phyloP scores from a whole-genome alignment of 2,113 vertebrate species.

The Burhinus oedicnemus region DNA sequence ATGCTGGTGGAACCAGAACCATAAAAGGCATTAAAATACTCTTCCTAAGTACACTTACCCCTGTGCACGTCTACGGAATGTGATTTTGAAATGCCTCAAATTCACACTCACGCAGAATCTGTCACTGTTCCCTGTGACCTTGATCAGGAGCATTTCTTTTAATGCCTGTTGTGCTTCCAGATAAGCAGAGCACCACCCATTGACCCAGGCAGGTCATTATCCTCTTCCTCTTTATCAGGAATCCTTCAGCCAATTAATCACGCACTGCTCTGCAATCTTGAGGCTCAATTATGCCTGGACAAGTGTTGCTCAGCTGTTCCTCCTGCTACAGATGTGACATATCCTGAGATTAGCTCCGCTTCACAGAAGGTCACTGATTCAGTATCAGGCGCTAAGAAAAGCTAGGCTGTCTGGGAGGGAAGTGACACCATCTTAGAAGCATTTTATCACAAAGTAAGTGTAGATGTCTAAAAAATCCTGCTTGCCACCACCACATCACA shows the following conservation, averaged over 20 bases:
- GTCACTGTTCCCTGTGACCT: conserved; percentile 56
- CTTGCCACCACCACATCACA: conserved; percentile 54
- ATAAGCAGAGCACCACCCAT: conserved; percentile 44
- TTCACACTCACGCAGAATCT: conserved; percentile 39
- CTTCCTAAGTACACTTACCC: not conserved
- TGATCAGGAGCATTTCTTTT: conserved; percentile 62
- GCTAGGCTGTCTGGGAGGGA: conserved; percentile 59
- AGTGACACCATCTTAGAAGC: conserved; percentile 70
- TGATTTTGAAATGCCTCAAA: conserved; percentile 62
- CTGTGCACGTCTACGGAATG: conserved; percentile 14
- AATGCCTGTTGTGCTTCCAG: conserved; percentile 38
- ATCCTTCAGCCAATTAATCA: conserved; percentile 64
- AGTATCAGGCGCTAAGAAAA: conserved; percentile 65
- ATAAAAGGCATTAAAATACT: conserved; percentile 39
- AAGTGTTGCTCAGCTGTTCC: conserved; percentile 65
- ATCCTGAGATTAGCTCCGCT: conserved; percentile 60
- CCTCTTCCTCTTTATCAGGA: conserved; percentile 53
- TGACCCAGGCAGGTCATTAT: conserved; percentile 35
- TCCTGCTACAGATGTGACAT: conserved; percentile 66
- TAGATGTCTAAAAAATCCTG: conserved; percentile 68
- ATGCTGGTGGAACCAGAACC: not conserved
- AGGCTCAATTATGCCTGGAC: conserved; percentile 58
- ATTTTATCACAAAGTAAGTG: conserved; percentile 73
- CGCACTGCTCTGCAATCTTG: conserved; percentile 51
- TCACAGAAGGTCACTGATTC: conserved; percentile 55